These are phyloP conservation scores for Chiloscyllium punctatum DNA, from an alignment of 2,797 vertebrate species.

Conservation along the genomic window DNA sequence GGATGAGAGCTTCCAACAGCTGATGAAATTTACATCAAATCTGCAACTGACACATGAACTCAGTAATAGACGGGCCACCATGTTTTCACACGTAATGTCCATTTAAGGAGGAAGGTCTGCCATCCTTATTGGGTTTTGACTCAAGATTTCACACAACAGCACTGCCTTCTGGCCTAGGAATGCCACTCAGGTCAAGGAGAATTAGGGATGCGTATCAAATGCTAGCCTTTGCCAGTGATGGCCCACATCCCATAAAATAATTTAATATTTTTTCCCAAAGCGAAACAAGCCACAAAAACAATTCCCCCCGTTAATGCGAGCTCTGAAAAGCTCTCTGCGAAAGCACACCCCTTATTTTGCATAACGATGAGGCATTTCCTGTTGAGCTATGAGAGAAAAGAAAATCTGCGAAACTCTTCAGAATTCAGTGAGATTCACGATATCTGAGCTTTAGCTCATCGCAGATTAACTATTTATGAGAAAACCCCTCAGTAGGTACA, in stretches of 20 bases:
- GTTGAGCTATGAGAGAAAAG: not conserved
- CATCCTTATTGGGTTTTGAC: no score
- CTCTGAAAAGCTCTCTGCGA: not conserved
- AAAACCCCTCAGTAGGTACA: not conserved
- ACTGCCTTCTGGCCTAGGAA: not conserved
- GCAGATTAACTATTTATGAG: constrained; percentile 5
- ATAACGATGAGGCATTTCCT: not conserved
- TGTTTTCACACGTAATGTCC: no score
- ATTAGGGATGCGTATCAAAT: not conserved
- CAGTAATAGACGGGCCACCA: no score
- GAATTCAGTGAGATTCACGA: not conserved
- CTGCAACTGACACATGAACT: no score
- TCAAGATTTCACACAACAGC: no score
- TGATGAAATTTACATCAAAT: no score
- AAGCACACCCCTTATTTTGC: not conserved
- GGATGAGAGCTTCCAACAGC: no score
- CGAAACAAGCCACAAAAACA: not conserved
- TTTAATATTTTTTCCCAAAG: not conserved
- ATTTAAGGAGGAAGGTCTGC: no score
- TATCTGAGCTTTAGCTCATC: not conserved
- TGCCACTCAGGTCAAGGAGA: not conserved
- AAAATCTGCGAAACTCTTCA: not conserved
- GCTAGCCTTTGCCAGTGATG: not conserved
- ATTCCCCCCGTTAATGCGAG: not conserved
- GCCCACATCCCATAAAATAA: not conserved